Percentiles rank a stretch among this genome's conserved stretches.
Evolutionary conservation across 2,888 invertebrate species (phyloP).

Genomic region (Polydrusus pterygomalis): DNA sequence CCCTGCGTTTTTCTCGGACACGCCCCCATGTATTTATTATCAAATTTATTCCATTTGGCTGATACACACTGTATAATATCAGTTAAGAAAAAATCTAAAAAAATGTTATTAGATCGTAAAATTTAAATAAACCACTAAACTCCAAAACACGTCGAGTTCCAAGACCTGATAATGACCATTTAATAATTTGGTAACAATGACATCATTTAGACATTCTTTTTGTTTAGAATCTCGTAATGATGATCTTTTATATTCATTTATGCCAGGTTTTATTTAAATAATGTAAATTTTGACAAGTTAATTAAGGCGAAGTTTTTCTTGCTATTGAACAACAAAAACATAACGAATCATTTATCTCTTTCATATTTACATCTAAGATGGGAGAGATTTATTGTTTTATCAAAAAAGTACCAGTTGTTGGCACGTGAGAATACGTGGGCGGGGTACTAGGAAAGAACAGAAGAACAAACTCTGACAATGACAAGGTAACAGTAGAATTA

Average conservation of each 20-base stretch:
- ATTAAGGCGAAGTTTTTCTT: conserved; percentile 40
- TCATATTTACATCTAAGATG: background rate
- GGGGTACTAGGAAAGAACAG: no score
- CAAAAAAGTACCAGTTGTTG: background rate
- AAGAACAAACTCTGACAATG: no score
- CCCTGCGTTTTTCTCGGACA: no score
- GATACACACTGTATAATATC: background rate
- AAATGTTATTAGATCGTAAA: background rate
- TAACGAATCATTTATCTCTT: conserved; percentile 18
- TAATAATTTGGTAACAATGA: conserved; percentile 35
- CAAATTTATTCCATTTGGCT: no score
- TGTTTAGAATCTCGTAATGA: conserved; percentile 17
- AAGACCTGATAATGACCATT: conserved; percentile 33
- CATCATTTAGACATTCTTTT: conserved; percentile 40
- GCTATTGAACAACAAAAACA: conserved; percentile 22
- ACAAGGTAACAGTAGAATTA: no score
- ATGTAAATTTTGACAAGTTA: conserved; percentile 51
- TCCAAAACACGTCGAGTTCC: conserved; percentile 21
- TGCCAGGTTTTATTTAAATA: conserved; percentile 46
- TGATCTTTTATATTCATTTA: conserved; percentile 36
- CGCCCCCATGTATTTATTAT: no score
- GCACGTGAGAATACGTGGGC: no score
- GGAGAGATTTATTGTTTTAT: conserved; percentile 3
- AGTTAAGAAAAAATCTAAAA: background rate
- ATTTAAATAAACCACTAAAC: conserved; percentile 19